phyloP scores from a whole-genome alignment of 2,797 vertebrate species.

The Pachyuromys duprasi region DNA sequence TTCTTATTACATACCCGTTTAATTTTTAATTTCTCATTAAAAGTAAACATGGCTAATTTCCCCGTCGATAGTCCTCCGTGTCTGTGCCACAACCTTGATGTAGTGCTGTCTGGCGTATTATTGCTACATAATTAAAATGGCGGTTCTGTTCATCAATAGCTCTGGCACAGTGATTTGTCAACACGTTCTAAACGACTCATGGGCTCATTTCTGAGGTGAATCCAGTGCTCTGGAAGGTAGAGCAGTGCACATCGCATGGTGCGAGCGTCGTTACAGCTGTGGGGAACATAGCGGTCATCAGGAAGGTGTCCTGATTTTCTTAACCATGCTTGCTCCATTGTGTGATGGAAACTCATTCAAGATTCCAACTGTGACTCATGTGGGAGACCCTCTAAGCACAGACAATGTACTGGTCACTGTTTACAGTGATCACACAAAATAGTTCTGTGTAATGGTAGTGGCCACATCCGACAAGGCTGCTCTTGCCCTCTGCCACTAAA shows the following conservation, averaged over 20 bases:
- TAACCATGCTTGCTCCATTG: not conserved
- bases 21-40: slow-evolving; percentile 84
- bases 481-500: not conserved
- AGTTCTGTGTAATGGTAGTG: not conserved
- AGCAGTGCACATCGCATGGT: not conserved
- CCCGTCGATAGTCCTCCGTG: slow-evolving; percentile 64
- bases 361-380: not conserved
- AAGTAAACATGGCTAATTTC: slow-evolving; percentile 79
- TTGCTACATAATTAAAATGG: slow-evolving; percentile 70
- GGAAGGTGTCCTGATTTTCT: not conserved
- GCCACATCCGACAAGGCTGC: not conserved
- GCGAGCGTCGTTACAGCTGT: not conserved
- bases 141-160: slow-evolving; percentile 38
- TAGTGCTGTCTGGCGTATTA: slow-evolving; percentile 48
- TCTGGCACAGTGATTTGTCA: slow-evolving; percentile 54
- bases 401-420: not conserved
- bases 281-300: not conserved
- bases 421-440: not conserved
- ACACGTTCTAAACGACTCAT: not conserved
- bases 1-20: slow-evolving; percentile 76
- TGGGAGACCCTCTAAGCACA: not conserved
- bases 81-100: slow-evolving; percentile 59
- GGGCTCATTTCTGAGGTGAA: slow-evolving; percentile 46
- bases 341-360: not conserved
- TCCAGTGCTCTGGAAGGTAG: not conserved